phyloP scores from a whole-genome alignment of 2,797 vertebrate species.

The Sorex maritimensis region DNA sequence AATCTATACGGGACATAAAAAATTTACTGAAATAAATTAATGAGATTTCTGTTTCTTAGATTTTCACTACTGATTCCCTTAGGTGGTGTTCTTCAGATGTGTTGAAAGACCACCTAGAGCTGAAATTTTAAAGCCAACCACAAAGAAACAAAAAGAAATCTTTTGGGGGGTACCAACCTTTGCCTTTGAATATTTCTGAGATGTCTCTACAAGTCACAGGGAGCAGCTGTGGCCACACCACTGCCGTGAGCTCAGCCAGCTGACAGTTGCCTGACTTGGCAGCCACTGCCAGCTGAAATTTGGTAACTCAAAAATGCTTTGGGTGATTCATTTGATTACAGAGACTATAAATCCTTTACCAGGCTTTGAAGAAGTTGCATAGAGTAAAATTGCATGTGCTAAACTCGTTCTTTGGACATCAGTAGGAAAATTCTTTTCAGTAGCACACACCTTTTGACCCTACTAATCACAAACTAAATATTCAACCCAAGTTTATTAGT shows the following conservation, averaged over 20 bases:
- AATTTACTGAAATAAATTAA: not conserved
- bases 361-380: conserved; percentile 24
- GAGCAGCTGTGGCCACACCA: conserved; percentile 61
- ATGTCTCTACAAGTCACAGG: not conserved
- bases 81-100: not conserved
- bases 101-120: not conserved
- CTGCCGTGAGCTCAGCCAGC: conserved; percentile 27
- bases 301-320: not conserved
- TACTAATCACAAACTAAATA: not conserved
- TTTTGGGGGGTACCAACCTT: not conserved
- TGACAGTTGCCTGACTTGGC: conserved; percentile 40
- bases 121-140: not conserved
- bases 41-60: not conserved
- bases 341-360: conserved; percentile 12
- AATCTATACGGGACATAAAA: not conserved
- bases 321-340: not conserved
- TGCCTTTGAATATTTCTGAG: not conserved
- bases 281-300: conserved; percentile 4
- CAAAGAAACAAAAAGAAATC: not conserved
- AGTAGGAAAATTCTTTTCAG: conserved; percentile 8
- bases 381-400: not conserved
- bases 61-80: conserved; percentile 15
- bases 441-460: conserved; percentile 41
- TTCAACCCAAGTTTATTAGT: not conserved
- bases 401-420: not conserved